These are phyloP conservation scores for Callyntrura sp. DNA, from an alignment of 2,888 invertebrate genomes.

Conservation along the genomic window DNA sequence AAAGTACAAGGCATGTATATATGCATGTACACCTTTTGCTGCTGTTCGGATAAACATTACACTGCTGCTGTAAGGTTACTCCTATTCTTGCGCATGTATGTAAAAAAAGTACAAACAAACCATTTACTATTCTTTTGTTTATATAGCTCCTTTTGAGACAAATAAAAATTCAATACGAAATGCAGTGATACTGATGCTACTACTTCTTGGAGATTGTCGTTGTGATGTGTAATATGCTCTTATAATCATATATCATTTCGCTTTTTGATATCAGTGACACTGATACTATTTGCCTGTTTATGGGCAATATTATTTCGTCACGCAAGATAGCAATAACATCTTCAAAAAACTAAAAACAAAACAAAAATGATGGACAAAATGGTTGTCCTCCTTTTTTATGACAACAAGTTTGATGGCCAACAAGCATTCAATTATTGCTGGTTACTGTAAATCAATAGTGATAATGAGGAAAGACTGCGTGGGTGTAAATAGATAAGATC, in stretches of 20 bases:
- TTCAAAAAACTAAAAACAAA: constrained; percentile 60
- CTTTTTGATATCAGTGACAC: constrained; percentile 62
- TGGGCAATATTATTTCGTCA: constrained; percentile 62
- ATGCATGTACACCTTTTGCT: background rate
- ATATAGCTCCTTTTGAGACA: too few relatives aligned
- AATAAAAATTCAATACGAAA: background rate
- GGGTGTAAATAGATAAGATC: constrained; percentile 30
- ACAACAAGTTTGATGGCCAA: background rate
- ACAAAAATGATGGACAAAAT: constrained; percentile 20
- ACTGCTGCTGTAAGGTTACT: background rate
- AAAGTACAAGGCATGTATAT: constrained; percentile 30
- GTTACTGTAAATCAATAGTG: constrained; percentile 31
- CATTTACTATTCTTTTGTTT: background rate
- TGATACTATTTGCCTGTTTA: constrained; percentile 77
- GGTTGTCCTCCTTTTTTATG: constrained; percentile 41
- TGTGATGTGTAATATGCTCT: background rate
- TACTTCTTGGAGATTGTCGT: background rate
- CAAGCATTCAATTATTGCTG: background rate
- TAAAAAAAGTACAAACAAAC: background rate
- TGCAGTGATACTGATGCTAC: background rate
- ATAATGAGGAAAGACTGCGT: constrained; percentile 30
- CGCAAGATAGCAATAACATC: constrained; percentile 46
- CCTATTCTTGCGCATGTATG: background rate
- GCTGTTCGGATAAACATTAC: background rate
- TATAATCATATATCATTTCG: constrained; percentile 45